Conservation (phyloP, 2,113 vertebrate genomes). For the Prinia subflava region DNA sequence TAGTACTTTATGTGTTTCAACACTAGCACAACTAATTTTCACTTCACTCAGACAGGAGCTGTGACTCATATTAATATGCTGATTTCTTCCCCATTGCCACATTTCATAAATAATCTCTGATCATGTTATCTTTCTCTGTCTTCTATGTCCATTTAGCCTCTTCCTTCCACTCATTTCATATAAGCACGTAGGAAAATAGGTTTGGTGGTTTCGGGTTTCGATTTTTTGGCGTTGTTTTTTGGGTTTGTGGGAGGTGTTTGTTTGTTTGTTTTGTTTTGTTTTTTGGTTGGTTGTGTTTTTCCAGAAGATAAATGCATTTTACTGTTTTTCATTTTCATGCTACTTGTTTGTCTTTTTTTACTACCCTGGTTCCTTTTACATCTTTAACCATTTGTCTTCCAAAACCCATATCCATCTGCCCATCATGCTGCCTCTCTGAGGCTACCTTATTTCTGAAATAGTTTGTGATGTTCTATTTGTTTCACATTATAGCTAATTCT, state of each 20-base stretch:
- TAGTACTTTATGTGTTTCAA: not conserved
- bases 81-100: not conserved
- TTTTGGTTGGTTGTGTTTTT: not conserved
- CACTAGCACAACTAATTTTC: not conserved
- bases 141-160: not conserved
- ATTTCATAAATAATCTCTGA: not conserved
- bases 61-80: not conserved
- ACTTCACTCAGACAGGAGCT: not conserved
- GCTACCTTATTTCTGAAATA: not conserved
- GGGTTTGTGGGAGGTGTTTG: not conserved
- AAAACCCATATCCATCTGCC: not conserved
- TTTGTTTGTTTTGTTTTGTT: not conserved
- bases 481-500: not conserved
- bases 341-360: not conserved
- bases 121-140: not conserved
- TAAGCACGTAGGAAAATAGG: not conserved
- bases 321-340: not conserved
- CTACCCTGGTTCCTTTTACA: not conserved
- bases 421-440: not conserved
- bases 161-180: not conserved
- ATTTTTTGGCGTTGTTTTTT: not conserved
- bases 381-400: not conserved
- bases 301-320: not conserved
- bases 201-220: not conserved
- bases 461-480: not conserved